Conservation (phyloP, 2,113 vertebrate species). For the Hyperopisus bebe region DNA sequence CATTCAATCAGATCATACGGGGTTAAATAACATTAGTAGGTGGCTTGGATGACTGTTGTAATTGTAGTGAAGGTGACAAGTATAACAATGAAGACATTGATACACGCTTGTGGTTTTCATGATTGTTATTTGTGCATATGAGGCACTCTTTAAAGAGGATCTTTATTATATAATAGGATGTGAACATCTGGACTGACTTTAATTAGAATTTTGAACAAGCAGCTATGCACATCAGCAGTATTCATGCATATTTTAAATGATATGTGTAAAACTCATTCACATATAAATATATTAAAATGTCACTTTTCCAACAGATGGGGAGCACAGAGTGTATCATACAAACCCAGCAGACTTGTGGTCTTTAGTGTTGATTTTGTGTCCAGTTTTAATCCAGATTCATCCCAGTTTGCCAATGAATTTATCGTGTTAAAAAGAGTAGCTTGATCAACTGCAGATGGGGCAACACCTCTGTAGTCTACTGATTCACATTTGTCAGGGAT, state of each 20-base stretch:
- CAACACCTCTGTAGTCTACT: background rate
- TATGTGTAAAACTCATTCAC: background rate
- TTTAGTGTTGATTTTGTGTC: background rate
- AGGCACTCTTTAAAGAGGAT: background rate
- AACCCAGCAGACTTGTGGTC: background rate
- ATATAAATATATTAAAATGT: background rate
- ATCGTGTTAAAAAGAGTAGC: background rate
- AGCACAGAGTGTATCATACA: background rate
- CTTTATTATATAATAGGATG: background rate
- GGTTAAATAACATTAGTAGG: background rate
- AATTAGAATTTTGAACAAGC: background rate
- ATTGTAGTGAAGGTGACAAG: background rate
- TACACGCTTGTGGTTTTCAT: background rate
- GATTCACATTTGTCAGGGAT: background rate
- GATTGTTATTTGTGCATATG: background rate
- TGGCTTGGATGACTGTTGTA: background rate
- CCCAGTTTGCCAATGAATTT: background rate
- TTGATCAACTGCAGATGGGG: background rate
- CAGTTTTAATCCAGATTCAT: background rate
- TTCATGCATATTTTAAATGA: background rate
- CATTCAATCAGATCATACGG: background rate
- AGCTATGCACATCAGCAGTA: background rate
- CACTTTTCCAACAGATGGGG: background rate
- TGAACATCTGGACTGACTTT: conserved; percentile 5
- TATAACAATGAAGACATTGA: background rate